Evolutionary conservation across 2,113 vertebrate genomes (phyloP).

Genomic region (Rynchops niger): DNA sequence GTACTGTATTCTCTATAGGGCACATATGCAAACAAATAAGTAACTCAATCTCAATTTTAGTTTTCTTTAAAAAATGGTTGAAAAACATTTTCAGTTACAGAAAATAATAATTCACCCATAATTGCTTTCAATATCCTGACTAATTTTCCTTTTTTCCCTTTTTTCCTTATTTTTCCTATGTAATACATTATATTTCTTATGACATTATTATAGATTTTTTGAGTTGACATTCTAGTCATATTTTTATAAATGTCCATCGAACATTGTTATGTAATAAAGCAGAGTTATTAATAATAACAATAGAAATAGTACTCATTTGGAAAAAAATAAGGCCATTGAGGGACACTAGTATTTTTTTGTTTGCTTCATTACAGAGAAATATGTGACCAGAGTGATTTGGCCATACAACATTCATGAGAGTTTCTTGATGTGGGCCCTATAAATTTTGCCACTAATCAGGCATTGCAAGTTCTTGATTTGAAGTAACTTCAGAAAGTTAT

Average conservation of each 20-base stretch:
- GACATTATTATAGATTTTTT: background rate
- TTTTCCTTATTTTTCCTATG: too few relatives aligned
- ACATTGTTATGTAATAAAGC: background rate
- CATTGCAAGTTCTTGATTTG: background rate
- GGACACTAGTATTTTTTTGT: background rate
- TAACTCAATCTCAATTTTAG: background rate
- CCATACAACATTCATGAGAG: background rate
- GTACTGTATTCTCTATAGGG: background rate
- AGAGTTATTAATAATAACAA: background rate
- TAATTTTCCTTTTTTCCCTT: background rate
- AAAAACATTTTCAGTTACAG: background rate
- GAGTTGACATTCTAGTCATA: background rate
- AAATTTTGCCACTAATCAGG: background rate
- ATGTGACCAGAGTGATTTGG: background rate
- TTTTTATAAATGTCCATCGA: background rate
- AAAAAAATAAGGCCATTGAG: background rate
- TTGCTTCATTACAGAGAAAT: background rate
- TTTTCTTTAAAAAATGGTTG: background rate
- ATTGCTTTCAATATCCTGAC: background rate
- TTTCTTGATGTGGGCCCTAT: background rate
- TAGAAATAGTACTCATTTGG: background rate
- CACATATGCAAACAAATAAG: background rate
- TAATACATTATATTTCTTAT: background rate
- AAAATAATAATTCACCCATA: background rate
- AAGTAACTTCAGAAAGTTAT: background rate